These are phyloP conservation scores for Meteorus cinctellus DNA, from an alignment of 2,888 invertebrate genomes.

Conservation along the genomic window DNA sequence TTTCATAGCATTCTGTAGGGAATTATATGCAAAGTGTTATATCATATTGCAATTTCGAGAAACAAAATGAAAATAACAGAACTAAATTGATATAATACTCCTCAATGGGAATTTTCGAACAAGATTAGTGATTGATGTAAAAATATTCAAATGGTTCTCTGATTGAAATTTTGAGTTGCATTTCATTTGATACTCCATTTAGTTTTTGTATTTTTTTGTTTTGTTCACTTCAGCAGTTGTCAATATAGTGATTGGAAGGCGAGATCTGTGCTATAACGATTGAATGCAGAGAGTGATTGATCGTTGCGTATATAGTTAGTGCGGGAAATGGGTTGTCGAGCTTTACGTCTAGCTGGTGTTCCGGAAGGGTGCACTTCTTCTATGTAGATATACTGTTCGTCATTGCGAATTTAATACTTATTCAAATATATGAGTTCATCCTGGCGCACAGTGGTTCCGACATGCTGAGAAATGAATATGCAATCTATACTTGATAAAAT, in stretches of 20 bases:
- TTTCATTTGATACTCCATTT: conserved; percentile 8
- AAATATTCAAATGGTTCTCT: too few relatives aligned
- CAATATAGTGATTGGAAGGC: background rate
- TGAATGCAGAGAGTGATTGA: conserved; percentile 10
- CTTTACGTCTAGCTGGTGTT: background rate
- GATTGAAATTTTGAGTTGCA: background rate
- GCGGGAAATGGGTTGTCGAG: conserved; percentile 2
- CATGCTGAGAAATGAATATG: background rate
- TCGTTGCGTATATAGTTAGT: conserved; percentile 1
- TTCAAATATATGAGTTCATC: background rate
- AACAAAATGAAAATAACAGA: too few relatives aligned
- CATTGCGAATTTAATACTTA: background rate
- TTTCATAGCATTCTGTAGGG: too few relatives aligned
- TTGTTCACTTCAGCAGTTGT: conserved; percentile 14
- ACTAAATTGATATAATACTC: too few relatives aligned
- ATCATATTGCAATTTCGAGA: too few relatives aligned
- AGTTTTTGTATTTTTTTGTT: conserved; percentile 15
- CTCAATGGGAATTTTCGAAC: too few relatives aligned
- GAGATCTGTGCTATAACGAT: conserved; percentile 4
- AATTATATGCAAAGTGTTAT: too few relatives aligned
- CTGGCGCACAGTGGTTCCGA: background rate
- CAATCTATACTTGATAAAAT: background rate
- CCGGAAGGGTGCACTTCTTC: background rate
- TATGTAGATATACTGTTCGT: background rate
- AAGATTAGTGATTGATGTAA: too few relatives aligned